phyloP scores from a whole-genome alignment of 2,888 invertebrate genomes.

The Gisinianus flammeolus region DNA sequence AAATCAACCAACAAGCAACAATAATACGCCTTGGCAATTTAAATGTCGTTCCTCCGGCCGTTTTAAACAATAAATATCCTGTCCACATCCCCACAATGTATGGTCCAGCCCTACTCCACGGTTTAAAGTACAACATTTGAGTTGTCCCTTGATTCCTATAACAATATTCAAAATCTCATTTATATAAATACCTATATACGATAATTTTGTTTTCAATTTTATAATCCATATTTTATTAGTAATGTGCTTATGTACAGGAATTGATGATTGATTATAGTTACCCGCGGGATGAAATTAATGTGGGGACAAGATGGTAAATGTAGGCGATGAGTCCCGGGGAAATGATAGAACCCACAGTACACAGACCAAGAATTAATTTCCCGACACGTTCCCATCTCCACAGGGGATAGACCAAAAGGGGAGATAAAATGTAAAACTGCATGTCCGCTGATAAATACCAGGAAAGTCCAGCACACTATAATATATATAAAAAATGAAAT shows the following conservation, averaged over 20 bases:
- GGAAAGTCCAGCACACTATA: conserved; percentile 49
- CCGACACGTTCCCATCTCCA: conserved; percentile 50
- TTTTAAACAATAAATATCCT: conserved; percentile 52
- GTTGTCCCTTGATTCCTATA: conserved; percentile 8
- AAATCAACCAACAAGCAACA: conserved; percentile 43
- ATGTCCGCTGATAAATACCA: conserved; percentile 55
- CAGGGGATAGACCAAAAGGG: conserved; percentile 47
- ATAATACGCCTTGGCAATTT: conserved; percentile 38
- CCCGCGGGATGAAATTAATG: conserved; percentile 43
- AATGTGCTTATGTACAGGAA: too few relatives aligned
- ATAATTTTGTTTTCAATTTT: neutral
- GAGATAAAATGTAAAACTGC: conserved; percentile 49
- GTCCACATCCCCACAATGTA: conserved; percentile 56
- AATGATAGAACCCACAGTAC: conserved; percentile 42
- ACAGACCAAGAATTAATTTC: conserved; percentile 33
- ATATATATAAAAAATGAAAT: neutral
- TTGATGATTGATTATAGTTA: too few relatives aligned
- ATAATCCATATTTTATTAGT: neutral
- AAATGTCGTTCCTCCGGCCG: conserved; percentile 29
- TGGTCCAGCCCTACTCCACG: conserved; percentile 57
- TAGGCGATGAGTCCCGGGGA: conserved; percentile 46
- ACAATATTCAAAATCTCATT: too few relatives aligned
- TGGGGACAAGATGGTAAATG: conserved; percentile 43
- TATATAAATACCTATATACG: too few relatives aligned
- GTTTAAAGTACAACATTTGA: conserved; percentile 47